These are phyloP conservation scores for Tachypleus tridentatus DNA, from an alignment of 1,140 invertebrate genomes.

Conservation along the genomic window DNA sequence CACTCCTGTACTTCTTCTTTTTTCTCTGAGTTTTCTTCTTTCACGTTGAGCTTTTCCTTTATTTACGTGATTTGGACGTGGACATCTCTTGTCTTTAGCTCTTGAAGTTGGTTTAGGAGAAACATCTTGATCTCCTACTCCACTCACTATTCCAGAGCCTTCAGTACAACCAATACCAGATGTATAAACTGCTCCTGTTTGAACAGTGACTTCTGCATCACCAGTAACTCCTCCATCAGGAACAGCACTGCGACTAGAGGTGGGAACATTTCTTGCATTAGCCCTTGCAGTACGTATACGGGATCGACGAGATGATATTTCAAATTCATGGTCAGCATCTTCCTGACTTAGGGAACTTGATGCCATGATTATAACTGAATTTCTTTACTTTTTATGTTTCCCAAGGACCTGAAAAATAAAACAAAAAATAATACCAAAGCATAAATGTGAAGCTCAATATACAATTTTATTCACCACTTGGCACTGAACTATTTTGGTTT, in stretches of 20 bases:
- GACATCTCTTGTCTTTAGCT: constrained; percentile 36
- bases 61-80: constrained; percentile 41
- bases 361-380: neutral
- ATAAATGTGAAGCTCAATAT: too few relatives aligned
- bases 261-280: constrained; percentile 37
- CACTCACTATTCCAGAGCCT: neutral
- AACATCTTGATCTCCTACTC: constrained; percentile 38
- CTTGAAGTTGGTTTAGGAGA: constrained; percentile 37
- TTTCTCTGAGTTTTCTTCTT: constrained; percentile 48
- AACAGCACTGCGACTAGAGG: constrained; percentile 9
- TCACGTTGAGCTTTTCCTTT: constrained; percentile 46
- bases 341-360: constrained; percentile 51
- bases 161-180: too few relatives aligned
- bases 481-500: too few relatives aligned
- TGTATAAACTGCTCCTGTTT: constrained; percentile 4
- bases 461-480: too few relatives aligned
- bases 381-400: too few relatives aligned
- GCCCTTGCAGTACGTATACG: constrained; percentile 43
- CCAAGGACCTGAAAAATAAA: too few relatives aligned
- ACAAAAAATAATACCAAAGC: too few relatives aligned
- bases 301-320: constrained; percentile 40
- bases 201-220: constrained; percentile 11
- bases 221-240: constrained; percentile 11
- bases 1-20: constrained; percentile 48
- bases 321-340: constrained; percentile 48